Base-by-base conservation (phyloP, 2,113 vertebrate species). In the Arenaria interpres region DNA sequence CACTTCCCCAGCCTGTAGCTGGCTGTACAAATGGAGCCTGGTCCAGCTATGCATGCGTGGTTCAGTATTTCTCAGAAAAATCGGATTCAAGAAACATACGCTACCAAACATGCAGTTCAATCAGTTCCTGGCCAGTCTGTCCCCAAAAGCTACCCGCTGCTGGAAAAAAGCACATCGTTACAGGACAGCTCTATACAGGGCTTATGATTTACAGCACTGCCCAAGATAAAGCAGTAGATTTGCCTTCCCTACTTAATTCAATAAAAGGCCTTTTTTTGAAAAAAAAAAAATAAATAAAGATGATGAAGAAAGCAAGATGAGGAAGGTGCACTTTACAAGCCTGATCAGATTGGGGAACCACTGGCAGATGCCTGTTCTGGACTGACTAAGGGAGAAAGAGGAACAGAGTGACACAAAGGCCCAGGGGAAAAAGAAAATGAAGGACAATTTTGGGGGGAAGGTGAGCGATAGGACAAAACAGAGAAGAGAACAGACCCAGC, bases 21-120 rank as follows among this genome's bases (percentile, higher is more conserved):
- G 62, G 14, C 10, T 43, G 46, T 2, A 25, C 68, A 60, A 39
- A 30, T 1, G 6, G 4, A 68, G 60, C 57, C 27, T 2, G 2
- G 37, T 1, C 13, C 51, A 59, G 43, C 9, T 2, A 9, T 3
- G 24, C 35, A 11, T 1, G 12, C 3, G 2, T 6, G 67, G n/a
- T 19, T 14, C 74, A 12, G 45, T 10, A 23, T 10, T 9, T 32
- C 62, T 28, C 56, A 59, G 56, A 30, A 50, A 74, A 77, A 39
- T 3, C 2, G 0, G 20, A 23, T 3, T 17, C 3, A 4, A 57
- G 33, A 21, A 71, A 39, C 33, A 16, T 2, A 6, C 0, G 3
- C 5, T 14, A 14, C 24, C 23, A 25, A 69, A 4, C 2, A 10
- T 3, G 57, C 25, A 22, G 15, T 54, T 76, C 56, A 18, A 7